Base-by-base conservation (phyloP, 1,140 invertebrate genomes). In the Diorhabda carinulata region DNA sequence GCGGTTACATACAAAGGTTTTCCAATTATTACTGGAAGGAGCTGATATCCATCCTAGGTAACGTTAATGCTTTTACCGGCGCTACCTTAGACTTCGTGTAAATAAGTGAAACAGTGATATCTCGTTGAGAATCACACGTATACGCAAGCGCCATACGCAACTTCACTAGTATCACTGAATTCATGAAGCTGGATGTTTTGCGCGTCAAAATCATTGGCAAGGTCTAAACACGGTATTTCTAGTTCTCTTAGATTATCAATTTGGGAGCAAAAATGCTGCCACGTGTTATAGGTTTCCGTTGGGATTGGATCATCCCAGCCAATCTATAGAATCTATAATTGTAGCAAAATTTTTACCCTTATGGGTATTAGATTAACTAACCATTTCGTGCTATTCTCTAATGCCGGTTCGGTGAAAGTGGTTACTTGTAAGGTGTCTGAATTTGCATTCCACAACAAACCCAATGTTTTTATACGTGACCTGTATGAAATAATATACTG, bases 141-240 rank as follows among this genome's bases (percentile, higher is more conserved):
- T 56, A 56, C 52, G 52, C 52, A 56, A 56, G 52, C 52, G 52
- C 52, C 52, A 2, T 56, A 56, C 52, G 52, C 52, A 56, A 56
- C 52, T 56, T 56, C 2, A 56, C 52, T 56, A 56, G 52, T n/a
- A n/a, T 56, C 52, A 56, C 52, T 56, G 2, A 56, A 56, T 56
- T n/a, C n/a, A n/a, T 56, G 52, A 56, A 56, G 2, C 52, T 56
- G 52, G 52, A 56, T n/a, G 52, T 56, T 6, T 56, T 56, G 52
- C 6, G 52, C n/a, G n/a, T 56, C 52, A n/a, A 7, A n/a, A 56
- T 7, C n/a, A 56, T 56, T 6, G 6, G 52, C 52, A n/a, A 56
- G 6, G n/a, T 7, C 6, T 7, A 56, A 56, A 56, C 52, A n/a
- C 52, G 2, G 52, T 56, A 56, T 56, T n/a, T 56, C 52, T 56